Evolutionary conservation across 2,113 vertebrate species (phyloP).

Genomic region (Romanogobio albipinnatus): DNA sequence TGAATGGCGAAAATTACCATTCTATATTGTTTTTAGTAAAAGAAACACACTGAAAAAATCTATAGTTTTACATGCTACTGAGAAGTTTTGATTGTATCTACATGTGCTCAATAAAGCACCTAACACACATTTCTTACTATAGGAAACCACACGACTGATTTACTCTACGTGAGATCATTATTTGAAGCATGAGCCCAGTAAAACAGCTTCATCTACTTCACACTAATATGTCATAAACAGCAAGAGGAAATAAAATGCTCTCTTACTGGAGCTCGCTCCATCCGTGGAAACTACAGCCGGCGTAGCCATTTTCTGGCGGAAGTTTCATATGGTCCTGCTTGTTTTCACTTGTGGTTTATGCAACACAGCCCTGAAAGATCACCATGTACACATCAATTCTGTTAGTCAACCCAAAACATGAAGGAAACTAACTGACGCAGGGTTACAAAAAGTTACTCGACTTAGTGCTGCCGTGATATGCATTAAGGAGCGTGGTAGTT

Average conservation of each 20-base stretch:
- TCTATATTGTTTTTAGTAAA: too few relatives aligned
- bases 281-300: conserved; percentile 48
- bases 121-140: neutral
- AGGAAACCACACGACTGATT: neutral
- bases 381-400: neutral
- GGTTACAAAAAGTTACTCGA: neutral
- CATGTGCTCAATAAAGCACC: too few relatives aligned
- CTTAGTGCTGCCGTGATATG: neutral
- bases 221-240: neutral
- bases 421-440: neutral
- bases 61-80: neutral
- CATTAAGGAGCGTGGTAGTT: neutral
- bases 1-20: too few relatives aligned
- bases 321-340: conserved; percentile 53
- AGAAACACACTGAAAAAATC: too few relatives aligned
- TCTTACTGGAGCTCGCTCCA: conserved; percentile 45
- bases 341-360: conserved; percentile 21
- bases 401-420: neutral
- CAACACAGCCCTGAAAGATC: neutral
- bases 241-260: neutral
- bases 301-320: conserved; percentile 51
- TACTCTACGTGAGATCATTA: neutral
- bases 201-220: neutral
- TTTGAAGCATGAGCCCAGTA: neutral
- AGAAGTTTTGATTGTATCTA: neutral